phyloP scores from a whole-genome alignment of 2,113 vertebrate species.

The Heterotilapia buettikoferi region DNA sequence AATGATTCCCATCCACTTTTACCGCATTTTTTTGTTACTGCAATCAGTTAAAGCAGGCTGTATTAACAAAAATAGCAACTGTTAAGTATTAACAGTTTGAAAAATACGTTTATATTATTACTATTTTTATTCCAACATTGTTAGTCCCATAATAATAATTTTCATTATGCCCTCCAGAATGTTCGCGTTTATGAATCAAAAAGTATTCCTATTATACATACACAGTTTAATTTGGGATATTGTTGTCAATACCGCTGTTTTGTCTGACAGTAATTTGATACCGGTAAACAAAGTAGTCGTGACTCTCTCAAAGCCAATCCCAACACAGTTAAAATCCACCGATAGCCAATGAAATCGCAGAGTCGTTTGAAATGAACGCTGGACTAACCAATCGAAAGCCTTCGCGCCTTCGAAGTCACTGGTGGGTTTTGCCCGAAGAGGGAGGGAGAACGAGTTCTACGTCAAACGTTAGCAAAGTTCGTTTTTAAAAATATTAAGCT shows the following conservation, averaged over 20 bases:
- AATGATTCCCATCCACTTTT: background rate
- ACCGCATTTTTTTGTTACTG: background rate
- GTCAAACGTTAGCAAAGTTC: constrained; percentile 30
- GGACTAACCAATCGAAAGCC: constrained; percentile 59
- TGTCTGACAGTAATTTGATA: constrained; percentile 8
- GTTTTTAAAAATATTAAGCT: constrained; percentile 32
- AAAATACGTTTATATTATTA: background rate
- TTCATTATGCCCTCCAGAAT: background rate
- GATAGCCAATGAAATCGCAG: constrained; percentile 51
- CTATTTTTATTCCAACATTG: background rate
- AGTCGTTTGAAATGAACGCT: constrained; percentile 57
- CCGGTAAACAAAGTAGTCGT: constrained; percentile 43
- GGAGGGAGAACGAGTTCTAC: constrained; percentile 59
- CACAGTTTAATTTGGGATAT: background rate
- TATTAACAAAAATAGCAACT: background rate
- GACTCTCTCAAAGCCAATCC: constrained; percentile 30
- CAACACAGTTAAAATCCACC: constrained; percentile 1
- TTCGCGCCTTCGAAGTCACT: constrained; percentile 70
- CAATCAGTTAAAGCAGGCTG: background rate
- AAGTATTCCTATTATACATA: background rate
- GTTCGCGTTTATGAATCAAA: background rate
- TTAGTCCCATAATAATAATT: background rate
- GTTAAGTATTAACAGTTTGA: background rate
- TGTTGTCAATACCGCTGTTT: background rate
- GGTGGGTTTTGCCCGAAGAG: constrained; percentile 54